A percentile compares a stretch with the other conserved stretches of the same genome.
These are phyloP conservation scores for Druon quercuslanigerum DNA, from an alignment of 1,140 invertebrate genomes.

Conservation along the genomic window DNA sequence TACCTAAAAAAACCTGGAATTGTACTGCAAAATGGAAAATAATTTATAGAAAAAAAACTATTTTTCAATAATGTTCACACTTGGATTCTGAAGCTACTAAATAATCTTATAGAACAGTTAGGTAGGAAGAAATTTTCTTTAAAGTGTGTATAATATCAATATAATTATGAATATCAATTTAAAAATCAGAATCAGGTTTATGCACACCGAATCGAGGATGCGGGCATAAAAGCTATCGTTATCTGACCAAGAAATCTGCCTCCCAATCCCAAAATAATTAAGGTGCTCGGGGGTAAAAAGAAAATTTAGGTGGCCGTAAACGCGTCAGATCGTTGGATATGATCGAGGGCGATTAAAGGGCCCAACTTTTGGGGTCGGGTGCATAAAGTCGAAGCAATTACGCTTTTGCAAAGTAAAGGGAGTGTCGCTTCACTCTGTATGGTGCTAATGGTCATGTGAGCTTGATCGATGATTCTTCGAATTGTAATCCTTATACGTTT, in stretches of 20 bases:
- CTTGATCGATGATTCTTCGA: slow-evolving; percentile 47
- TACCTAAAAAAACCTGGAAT: too few relatives aligned
- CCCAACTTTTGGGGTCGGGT: not conserved
- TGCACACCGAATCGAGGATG: not conserved
- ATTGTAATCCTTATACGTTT: slow-evolving; percentile 33
- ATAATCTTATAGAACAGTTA: too few relatives aligned
- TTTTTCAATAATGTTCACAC: too few relatives aligned
- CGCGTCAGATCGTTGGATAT: slow-evolving; percentile 7
- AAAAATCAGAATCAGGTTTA: not conserved
- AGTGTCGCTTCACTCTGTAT: slow-evolving; percentile 15
- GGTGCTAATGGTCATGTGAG: slow-evolving; percentile 39
- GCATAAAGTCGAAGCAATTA: slow-evolving; percentile 19
- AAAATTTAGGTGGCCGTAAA: slow-evolving; percentile 6
- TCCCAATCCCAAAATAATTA: not conserved
- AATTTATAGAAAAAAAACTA: too few relatives aligned
- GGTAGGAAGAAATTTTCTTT: not conserved
- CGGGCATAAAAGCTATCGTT: not conserved
- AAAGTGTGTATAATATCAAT: not conserved
- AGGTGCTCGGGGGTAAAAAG: not conserved
- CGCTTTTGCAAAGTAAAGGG: slow-evolving; percentile 21
- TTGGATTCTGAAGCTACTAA: too few relatives aligned
- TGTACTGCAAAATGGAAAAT: too few relatives aligned
- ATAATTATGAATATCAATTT: slow-evolving; percentile 1
- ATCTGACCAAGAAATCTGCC: not conserved
- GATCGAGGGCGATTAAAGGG: slow-evolving; percentile 29